Percentiles rank a stretch among this genome's conserved stretches.
These are phyloP conservation scores for Ageneiosus marmoratus DNA, from an alignment of 2,113 vertebrate genomes.

Conservation along the genomic window DNA sequence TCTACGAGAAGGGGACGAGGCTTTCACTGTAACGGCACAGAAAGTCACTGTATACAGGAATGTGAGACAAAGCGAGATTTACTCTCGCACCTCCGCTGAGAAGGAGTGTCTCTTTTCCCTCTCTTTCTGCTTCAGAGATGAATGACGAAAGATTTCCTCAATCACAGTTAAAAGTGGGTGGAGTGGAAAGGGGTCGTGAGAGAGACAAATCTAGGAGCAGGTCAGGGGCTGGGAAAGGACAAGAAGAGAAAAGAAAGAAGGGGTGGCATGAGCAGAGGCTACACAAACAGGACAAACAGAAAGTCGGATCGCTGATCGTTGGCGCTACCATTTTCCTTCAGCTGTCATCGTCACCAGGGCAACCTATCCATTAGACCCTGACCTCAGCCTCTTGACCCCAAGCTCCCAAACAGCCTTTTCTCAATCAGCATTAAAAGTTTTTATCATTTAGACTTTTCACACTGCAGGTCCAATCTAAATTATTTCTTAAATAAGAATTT, in stretches of 20 bases:
- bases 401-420: slow-evolving; percentile 25
- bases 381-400: slow-evolving; percentile 49
- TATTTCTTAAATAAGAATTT: not conserved
- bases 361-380: slow-evolving; percentile 61
- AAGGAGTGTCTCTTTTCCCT: slow-evolving; percentile 30
- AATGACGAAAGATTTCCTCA: slow-evolving; percentile 43
- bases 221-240: slow-evolving; percentile 64
- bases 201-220: slow-evolving; percentile 58
- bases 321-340: slow-evolving; percentile 62
- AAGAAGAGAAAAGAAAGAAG: slow-evolving; percentile 32
- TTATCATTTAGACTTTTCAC: slow-evolving; percentile 1
- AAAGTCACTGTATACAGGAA: slow-evolving; percentile 29
- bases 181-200: slow-evolving; percentile 45
- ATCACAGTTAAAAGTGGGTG: slow-evolving; percentile 47
- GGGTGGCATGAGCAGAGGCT: slow-evolving; percentile 58
- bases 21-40: slow-evolving; percentile 26
- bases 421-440: slow-evolving; percentile 1
- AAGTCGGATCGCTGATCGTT: slow-evolving; percentile 53
- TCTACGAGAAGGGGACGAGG: slow-evolving; percentile 13
- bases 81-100: slow-evolving; percentile 39
- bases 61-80: slow-evolving; percentile 45
- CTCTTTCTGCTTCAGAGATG: slow-evolving; percentile 34
- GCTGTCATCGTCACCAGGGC: slow-evolving; percentile 66
- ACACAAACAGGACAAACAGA: slow-evolving; percentile 59
- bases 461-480: not conserved